Conservation (phyloP, 2,797 vertebrate genomes). For the Ctenopoma multispine region DNA sequence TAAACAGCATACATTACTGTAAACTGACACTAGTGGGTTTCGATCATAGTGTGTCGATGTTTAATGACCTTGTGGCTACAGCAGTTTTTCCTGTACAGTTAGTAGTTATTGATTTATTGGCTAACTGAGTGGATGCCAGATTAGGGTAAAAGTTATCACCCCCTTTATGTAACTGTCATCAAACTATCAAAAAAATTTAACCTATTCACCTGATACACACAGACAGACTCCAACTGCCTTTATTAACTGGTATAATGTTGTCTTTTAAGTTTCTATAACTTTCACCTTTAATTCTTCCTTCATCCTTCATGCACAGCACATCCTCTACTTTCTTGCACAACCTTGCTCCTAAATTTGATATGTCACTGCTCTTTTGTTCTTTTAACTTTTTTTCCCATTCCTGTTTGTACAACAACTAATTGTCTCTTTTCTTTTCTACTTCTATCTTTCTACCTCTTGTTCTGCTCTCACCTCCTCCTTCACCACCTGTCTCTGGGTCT, state of each 20-base stretch:
- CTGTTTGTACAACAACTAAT: constrained; percentile 6
- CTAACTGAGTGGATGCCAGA: neutral
- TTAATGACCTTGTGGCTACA: constrained; percentile 13
- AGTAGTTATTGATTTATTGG: constrained; percentile 18
- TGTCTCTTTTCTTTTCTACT: neutral
- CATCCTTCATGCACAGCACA: neutral
- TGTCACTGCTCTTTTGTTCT: neutral
- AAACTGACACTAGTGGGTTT: constrained; percentile 3
- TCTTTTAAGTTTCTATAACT: constrained; percentile 4
- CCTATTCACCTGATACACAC: neutral
- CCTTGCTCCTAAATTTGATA: neutral
- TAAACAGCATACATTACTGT: constrained; percentile 6
- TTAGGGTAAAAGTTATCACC: neutral
- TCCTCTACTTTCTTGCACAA: neutral
- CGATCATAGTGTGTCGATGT: neutral
- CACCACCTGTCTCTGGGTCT: constrained; percentile 27
- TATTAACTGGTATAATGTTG: neutral
- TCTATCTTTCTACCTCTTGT: constrained; percentile 5
- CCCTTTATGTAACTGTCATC: neutral
- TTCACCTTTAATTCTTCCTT: neutral
- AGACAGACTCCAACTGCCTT: neutral
- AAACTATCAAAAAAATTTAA: neutral
- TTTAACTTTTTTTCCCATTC: neutral
- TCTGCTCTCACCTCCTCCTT: neutral
- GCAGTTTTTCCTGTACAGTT: neutral